Evolutionary conservation across 2,113 vertebrate genomes (phyloP).

Genomic region (Elgaria multicarinata): DNA sequence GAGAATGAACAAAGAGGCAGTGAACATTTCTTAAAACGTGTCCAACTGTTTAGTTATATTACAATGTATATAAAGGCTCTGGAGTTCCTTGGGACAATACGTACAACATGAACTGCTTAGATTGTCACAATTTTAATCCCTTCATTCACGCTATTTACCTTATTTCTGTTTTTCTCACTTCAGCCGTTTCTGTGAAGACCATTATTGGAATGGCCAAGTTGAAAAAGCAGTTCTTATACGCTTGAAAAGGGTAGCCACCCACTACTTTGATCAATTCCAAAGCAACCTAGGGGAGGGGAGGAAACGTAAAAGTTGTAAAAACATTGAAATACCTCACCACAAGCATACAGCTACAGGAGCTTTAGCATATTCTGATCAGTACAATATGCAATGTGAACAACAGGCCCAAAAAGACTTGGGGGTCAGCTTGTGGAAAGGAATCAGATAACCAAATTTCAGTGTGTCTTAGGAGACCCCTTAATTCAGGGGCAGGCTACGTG

Average conservation of each 20-base stretch:
- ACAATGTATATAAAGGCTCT: background rate
- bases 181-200: conserved; percentile 92
- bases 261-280: conserved; percentile 94
- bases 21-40: background rate
- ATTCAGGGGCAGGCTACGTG: no score
- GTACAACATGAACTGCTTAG: no score
- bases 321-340: background rate
- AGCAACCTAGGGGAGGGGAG: conserved; percentile 83
- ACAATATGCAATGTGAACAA: background rate
- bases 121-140: background rate
- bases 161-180: conserved; percentile 90
- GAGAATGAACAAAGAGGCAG: background rate
- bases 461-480: background rate
- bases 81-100: background rate
- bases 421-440: background rate
- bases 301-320: background rate
- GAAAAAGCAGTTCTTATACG: conserved; percentile 96
- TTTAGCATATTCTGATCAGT: background rate
- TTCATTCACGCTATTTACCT: conserved; percentile 76
- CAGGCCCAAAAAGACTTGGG: background rate
- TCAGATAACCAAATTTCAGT: background rate
- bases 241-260: conserved; percentile 86
- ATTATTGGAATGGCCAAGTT: conserved; percentile 96
- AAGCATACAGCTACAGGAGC: background rate
- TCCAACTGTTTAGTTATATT: background rate